Base-by-base conservation (phyloP, 2,113 vertebrate species). In the Tinamus guttatus region DNA sequence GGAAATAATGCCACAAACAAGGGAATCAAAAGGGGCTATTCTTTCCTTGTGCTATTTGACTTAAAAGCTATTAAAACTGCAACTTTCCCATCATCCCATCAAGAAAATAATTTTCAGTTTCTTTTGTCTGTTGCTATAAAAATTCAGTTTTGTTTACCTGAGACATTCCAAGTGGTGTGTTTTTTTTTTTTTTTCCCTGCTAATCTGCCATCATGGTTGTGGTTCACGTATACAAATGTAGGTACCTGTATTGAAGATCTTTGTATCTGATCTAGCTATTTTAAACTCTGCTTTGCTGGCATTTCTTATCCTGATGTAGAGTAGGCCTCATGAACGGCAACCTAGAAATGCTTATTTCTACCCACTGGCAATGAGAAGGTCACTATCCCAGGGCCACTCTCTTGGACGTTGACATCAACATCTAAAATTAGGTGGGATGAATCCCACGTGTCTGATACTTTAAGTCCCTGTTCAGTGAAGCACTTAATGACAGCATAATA, bases 351-450 rank as follows among this genome's bases (percentile, higher is more conserved):
- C 24, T 81, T 59, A 27, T 90, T 85, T 78, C 28, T 92, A 73
- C 41, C 27, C 32, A 32, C 40, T 63, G 40, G 58, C 38, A 28
- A 80, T 20, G 58, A 28, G 14, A 7, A 82, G 4, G n/a, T n/a
- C n/a, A n/a, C n/a, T n/a, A 79, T 34, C 40, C 49, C 68, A 45
- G 25, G 36, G 60, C 74, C 71, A 59, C 40, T 43, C 43, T 9
- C 40, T 71, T 45, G 71, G 68, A 19, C 34, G 32, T 41, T 34
- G 24, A 6, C 74, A 54, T 22, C 64, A 90, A 64, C 2, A 1
- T 83, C 51, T 89, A 71, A 90, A 96, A 86, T 92, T 88, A 81
- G 27, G 58, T 60, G 56, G 51, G 69, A 89, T 86, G 90, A 90
- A 69, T 73, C 34, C 56, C 63, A 47, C 13, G 30, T 67, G 73